These are phyloP conservation scores for Drosophila lutescens DNA, from an alignment of 2,888 invertebrate species.

Conservation along the genomic window DNA sequence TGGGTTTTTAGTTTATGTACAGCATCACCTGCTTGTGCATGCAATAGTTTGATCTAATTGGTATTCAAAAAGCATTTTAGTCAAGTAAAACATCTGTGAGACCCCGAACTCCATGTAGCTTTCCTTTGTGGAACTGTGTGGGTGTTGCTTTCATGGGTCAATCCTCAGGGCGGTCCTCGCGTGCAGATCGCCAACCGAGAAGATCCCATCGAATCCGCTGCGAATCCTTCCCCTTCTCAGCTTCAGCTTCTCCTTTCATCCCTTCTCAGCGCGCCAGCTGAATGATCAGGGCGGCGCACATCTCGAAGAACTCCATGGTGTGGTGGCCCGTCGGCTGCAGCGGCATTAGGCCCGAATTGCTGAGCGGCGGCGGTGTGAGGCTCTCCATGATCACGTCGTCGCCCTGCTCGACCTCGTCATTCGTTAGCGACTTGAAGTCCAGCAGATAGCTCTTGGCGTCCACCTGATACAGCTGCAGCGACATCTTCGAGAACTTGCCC, in stretches of 20 bases:
- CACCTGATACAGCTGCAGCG: slow-evolving; percentile 98
- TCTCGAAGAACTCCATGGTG: slow-evolving; percentile 99
- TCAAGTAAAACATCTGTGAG: background rate
- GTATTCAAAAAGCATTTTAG: background rate
- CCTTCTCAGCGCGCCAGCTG: slow-evolving; percentile 93
- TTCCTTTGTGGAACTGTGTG: slow-evolving; percentile 8
- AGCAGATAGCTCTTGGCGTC: slow-evolving; percentile 98
- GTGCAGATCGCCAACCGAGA: slow-evolving; percentile 26
- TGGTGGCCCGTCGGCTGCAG: slow-evolving; percentile 90
- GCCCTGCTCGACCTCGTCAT: slow-evolving; percentile 88
- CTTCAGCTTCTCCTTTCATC: too few relatives aligned
- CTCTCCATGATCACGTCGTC: slow-evolving; percentile 85
- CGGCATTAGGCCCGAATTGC: slow-evolving; percentile 77
- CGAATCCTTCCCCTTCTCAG: background rate
- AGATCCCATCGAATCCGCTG: slow-evolving; percentile 23
- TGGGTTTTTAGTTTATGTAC: too few relatives aligned
- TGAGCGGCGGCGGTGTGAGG: slow-evolving; percentile 82
- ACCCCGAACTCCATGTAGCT: background rate
- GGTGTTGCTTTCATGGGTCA: slow-evolving; percentile 3
- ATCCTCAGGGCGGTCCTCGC: slow-evolving; percentile 26
- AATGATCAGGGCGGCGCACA: slow-evolving; percentile 99
- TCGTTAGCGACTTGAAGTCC: slow-evolving; percentile 97
- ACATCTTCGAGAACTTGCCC: slow-evolving; percentile 97
- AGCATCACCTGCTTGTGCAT: too few relatives aligned
- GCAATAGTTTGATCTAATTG: too few relatives aligned